Evolutionary conservation across 2,888 invertebrate species (phyloP).

Genomic region (Danaus chrysippus): DNA sequence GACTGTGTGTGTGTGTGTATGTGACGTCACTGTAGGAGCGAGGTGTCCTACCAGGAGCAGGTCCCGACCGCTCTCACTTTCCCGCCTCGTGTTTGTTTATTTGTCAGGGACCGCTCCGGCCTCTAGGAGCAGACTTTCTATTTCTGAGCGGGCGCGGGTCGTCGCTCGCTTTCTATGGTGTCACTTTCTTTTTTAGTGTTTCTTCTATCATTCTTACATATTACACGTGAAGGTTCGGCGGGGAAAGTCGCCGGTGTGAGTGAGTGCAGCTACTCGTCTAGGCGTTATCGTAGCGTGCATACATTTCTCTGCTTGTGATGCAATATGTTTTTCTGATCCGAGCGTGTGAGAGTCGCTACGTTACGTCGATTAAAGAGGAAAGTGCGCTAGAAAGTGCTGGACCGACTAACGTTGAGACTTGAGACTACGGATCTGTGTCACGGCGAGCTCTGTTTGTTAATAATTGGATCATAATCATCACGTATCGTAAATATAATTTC

Average conservation of each 20-base stretch:
- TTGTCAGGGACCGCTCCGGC: conserved; percentile 67
- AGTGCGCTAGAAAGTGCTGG: conserved; percentile 71
- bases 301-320: conserved; percentile 76
- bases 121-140: conserved; percentile 74
- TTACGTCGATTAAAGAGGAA: conserved; percentile 77
- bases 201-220: conserved; percentile 48
- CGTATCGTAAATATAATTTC: conserved; percentile 41
- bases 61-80: conserved; percentile 73
- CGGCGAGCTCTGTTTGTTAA: conserved; percentile 70
- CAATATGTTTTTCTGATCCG: conserved; percentile 70
- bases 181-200: conserved; percentile 72
- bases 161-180: conserved; percentile 74
- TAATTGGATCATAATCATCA: conserved; percentile 51
- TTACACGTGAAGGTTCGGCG: conserved; percentile 48
- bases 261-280: conserved; percentile 51
- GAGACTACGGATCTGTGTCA: conserved; percentile 60
- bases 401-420: conserved; percentile 58
- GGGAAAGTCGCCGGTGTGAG: conserved; percentile 29
- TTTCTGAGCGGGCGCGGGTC: conserved; percentile 74
- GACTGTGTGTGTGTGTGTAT: conserved; percentile 14
- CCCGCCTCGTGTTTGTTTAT: conserved; percentile 68
- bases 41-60: conserved; percentile 46
- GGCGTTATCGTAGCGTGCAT: conserved; percentile 64
- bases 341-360: conserved; percentile 72
- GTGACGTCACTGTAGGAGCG: conserved; percentile 28